A percentile compares a stretch with the other conserved stretches of the same genome.
Evolutionary conservation across 2,797 vertebrate genomes (phyloP).

Genomic region (Schizopygopsis malacanthus): DNA sequence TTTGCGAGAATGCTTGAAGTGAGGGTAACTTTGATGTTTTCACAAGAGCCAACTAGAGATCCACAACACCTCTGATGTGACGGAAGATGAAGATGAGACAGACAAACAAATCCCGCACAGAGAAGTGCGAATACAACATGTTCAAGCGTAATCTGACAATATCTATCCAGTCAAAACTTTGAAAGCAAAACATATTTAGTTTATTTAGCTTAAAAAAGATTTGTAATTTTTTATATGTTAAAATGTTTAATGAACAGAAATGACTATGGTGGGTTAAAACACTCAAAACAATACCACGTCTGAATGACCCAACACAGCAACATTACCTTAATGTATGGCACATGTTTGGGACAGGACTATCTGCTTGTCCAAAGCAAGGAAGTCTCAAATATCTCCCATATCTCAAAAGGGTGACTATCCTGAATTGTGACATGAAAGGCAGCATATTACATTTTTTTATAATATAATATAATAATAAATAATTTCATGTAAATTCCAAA

Average conservation of each 20-base stretch:
- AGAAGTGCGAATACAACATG: conserved; percentile 25
- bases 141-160: conserved; percentile 21
- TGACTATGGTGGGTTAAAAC: not conserved
- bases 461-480: not conserved
- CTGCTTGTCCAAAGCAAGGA: not conserved
- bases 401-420: not conserved
- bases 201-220: not conserved
- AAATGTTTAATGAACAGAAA: conserved; percentile 9
- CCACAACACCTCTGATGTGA: conserved; percentile 34
- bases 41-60: conserved; percentile 39
- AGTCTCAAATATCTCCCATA: not conserved
- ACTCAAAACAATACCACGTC: not conserved
- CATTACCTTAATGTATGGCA: not conserved
- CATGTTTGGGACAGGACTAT: not conserved
- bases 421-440: not conserved
- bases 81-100: conserved; percentile 35
- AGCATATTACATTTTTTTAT: not conserved
- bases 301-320: not conserved
- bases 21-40: conserved; percentile 41
- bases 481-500: not conserved
- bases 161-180: conserved; percentile 1
- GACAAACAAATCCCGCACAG: conserved; percentile 30
- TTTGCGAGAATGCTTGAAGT: conserved; percentile 42
- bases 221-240: not conserved
- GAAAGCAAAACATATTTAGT: conserved; percentile 19